phyloP scores from a whole-genome alignment of 2,888 invertebrate genomes.

The Auanema sp. region DNA sequence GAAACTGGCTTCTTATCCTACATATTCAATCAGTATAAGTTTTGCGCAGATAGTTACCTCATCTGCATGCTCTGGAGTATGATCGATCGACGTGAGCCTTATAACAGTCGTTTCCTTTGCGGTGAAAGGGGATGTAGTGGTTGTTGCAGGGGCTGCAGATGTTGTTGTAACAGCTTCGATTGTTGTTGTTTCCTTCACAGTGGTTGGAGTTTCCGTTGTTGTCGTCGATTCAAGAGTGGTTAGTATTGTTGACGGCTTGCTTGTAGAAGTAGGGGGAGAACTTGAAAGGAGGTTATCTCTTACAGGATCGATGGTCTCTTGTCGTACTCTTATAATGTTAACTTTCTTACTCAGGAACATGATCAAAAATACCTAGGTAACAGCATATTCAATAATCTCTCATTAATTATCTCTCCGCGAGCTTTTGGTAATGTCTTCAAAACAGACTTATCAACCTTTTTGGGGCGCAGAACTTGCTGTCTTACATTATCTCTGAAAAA shows the following conservation, averaged over 20 bases:
- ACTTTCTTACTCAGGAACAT: not conserved
- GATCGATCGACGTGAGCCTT: too few species aligned
- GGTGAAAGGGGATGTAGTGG: slow-evolving; percentile 3
- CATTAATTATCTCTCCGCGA: slow-evolving; percentile 49
- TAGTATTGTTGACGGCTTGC: not conserved
- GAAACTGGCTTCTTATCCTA: too few species aligned
- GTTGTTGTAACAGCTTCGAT: not conserved
- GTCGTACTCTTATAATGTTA: too few species aligned
- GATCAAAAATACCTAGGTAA: slow-evolving; percentile 33
- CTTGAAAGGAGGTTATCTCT: too few species aligned
- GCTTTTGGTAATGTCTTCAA: slow-evolving; percentile 24
- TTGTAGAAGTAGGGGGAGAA: too few species aligned
- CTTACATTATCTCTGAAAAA: not conserved
- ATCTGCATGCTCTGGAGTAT: too few species aligned
- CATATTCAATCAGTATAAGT: too few species aligned
- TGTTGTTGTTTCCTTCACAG: not conserved
- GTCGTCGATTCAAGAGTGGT: slow-evolving; percentile 5
- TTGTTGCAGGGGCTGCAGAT: not conserved
- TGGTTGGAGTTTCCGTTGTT: not conserved
- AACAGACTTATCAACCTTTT: slow-evolving; percentile 8
- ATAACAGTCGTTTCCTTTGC: not conserved
- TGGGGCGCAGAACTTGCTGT: not conserved
- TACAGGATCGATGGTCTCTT: too few species aligned
- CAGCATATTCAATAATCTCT: slow-evolving; percentile 39
- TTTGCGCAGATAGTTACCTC: too few species aligned